Base-by-base conservation (phyloP, 2,797 vertebrate genomes). In the Leuciscus waleckii region DNA sequence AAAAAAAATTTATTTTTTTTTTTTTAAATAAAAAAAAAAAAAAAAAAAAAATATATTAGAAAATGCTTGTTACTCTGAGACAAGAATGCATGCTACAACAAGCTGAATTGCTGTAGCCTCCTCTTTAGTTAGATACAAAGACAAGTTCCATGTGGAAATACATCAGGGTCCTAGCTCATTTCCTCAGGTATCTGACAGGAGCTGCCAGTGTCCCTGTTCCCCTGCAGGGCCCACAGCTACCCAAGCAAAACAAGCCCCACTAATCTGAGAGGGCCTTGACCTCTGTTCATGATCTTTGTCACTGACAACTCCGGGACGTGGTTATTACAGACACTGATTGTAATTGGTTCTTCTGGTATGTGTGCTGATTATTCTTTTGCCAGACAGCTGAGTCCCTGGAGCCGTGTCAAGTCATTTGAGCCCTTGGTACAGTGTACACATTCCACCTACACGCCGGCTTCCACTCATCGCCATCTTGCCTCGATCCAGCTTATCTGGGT, bases 321-420 rank as follows among this genome's bases (percentile, higher is more conserved):
- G 92, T 94, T 94, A 94, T 94, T 94, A 91, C 92, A 92, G 92
- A 94, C 93, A 93, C 90, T 92, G 94, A 95, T 94, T 92, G 94
- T 93, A 95, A 92, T 91, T 84, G 91, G 89, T 90, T 91, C 93
- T 93, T 93, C 92, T 95, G 93, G 90, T 93, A 63, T 83, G 86
- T 81, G 87, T 82, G 32, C 91, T 91, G 93, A 94, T 94, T 93
- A 93, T 90, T 91, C 78, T 86, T 86, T 92, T 71, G 77, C 54
- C 70, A 76, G 80, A 88, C 92, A 93, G 92, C 92, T 93, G 14
- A 49, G 87, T 77, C 75, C 73, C 87, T 86, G 84, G 88, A 88
- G 51, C 63, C 67, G 23, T 75, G 79, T 87, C 37, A 81, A 89
- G 87, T 69, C 81, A 86, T 85, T 46, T 61, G 79, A 87, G 54